Evolutionary conservation across 1,140 invertebrate species (phyloP).

Genomic region (Sycophaga agraensis): DNA sequence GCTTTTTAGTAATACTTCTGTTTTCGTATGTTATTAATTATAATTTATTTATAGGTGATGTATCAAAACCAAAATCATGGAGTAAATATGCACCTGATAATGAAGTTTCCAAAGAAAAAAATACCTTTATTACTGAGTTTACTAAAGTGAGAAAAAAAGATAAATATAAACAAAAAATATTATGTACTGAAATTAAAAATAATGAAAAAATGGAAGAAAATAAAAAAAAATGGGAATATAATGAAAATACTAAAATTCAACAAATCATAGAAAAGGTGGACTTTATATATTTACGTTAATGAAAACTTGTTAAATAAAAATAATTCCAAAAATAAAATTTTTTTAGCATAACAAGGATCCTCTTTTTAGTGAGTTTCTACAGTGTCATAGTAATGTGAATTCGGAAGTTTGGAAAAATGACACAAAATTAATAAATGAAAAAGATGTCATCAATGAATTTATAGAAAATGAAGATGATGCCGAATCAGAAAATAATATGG

Average conservation of each 20-base stretch:
- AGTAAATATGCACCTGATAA: slow-evolving; percentile 81
- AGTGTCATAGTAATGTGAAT: slow-evolving; percentile 67
- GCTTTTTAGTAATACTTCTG: not conserved
- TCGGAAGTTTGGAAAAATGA: slow-evolving; percentile 73
- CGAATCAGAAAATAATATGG: slow-evolving; percentile 45
- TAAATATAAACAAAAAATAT: slow-evolving; percentile 44
- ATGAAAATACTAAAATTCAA: slow-evolving; percentile 61
- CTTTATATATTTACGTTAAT: not conserved
- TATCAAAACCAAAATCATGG: slow-evolving; percentile 85
- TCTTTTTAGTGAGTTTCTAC: slow-evolving; percentile 84
- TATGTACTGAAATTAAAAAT: not conserved
- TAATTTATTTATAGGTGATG: slow-evolving; percentile 63
- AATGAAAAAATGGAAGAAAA: slow-evolving; percentile 29
- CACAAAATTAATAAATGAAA: slow-evolving; percentile 39
- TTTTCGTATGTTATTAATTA: not conserved
- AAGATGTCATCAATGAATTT: slow-evolving; percentile 42
- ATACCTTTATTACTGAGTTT: not conserved
- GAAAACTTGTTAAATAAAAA: no score
- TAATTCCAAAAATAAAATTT: no score
- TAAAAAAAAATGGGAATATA: slow-evolving; percentile 48
- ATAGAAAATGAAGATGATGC: slow-evolving; percentile 46
- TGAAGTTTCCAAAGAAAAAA: slow-evolving; percentile 60
- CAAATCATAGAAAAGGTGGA: slow-evolving; percentile 67
- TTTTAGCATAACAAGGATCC: slow-evolving; percentile 83
- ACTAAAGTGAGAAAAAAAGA: not conserved